Evolutionary conservation across 2,113 vertebrate species (phyloP).

Genomic region (Rousettus leschenaultii): DNA sequence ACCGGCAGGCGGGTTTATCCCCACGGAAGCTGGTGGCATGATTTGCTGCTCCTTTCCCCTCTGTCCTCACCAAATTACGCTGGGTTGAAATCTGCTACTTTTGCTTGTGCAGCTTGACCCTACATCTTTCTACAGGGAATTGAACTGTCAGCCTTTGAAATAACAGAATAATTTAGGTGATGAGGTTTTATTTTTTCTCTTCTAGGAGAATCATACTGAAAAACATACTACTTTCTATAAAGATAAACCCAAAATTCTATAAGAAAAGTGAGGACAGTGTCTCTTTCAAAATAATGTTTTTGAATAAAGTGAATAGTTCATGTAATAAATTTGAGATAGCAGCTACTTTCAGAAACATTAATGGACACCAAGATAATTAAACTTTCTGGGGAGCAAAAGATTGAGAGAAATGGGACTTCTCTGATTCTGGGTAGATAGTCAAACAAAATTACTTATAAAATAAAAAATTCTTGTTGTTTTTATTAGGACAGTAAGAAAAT

Average conservation of each 20-base stretch:
- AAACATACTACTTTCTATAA: constrained; percentile 21
- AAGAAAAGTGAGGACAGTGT: neutral
- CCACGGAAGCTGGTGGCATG: neutral
- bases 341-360: constrained; percentile 32
- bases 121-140: constrained; percentile 70
- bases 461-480: constrained; percentile 39
- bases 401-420: neutral
- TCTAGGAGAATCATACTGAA: constrained; percentile 39
- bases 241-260: constrained; percentile 51
- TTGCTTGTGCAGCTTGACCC: constrained; percentile 54
- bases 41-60: constrained; percentile 26
- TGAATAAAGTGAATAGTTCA: constrained; percentile 10
- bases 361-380: constrained; percentile 40
- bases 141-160: constrained; percentile 74
- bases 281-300: constrained; percentile 48
- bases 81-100: constrained; percentile 50
- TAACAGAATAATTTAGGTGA: constrained; percentile 74
- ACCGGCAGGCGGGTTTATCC: neutral
- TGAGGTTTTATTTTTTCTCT: constrained; percentile 43
- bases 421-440: constrained; percentile 3
- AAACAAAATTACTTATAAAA: constrained; percentile 24
- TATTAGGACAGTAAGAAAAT: constrained; percentile 30
- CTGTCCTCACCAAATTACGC: constrained; percentile 47
- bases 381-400: neutral
- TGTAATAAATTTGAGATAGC: constrained; percentile 28